phyloP scores from a whole-genome alignment of 2,888 invertebrate genomes.

The Crocallis elinguaria region DNA sequence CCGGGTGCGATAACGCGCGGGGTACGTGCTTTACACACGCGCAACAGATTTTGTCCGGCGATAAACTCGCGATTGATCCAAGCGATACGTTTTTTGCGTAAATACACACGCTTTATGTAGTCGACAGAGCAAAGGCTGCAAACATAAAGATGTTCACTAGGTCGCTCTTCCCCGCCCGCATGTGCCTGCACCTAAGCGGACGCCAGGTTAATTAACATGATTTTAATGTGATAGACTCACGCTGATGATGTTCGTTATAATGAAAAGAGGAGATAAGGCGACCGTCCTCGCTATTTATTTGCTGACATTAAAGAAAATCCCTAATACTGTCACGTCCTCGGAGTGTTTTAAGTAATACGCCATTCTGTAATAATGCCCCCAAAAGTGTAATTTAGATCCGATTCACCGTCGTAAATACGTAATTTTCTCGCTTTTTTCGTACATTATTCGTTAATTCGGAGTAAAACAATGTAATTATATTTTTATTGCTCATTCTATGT shows the following conservation, averaged over 20 bases:
- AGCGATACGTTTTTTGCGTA: slow-evolving; percentile 82
- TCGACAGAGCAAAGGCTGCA: slow-evolving; percentile 54
- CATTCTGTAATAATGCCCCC: slow-evolving; percentile 56
- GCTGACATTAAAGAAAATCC: slow-evolving; percentile 34
- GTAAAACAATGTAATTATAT: slow-evolving; percentile 79
- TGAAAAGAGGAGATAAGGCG: slow-evolving; percentile 21
- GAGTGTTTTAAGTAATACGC: slow-evolving; percentile 55
- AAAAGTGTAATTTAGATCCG: slow-evolving; percentile 58
- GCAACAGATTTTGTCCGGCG: slow-evolving; percentile 74
- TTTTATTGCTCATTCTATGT: slow-evolving; percentile 80
- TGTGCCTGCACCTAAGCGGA: slow-evolving; percentile 9
- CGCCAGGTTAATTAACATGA: slow-evolving; percentile 21
- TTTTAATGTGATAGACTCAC: slow-evolving; percentile 22
- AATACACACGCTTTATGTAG: slow-evolving; percentile 74
- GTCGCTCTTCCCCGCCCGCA: slow-evolving; percentile 33
- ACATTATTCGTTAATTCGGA: slow-evolving; percentile 66
- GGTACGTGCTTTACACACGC: slow-evolving; percentile 78
- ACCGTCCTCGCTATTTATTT: slow-evolving; percentile 26
- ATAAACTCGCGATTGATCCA: slow-evolving; percentile 80
- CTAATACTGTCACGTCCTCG: slow-evolving; percentile 43
- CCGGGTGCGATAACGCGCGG: slow-evolving; percentile 67
- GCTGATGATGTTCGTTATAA: slow-evolving; percentile 21
- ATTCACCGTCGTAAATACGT: slow-evolving; percentile 59
- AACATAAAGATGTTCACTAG: slow-evolving; percentile 54
- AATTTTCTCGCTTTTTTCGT: slow-evolving; percentile 59